Percentiles rank a stretch among this genome's conserved stretches.
Evolutionary conservation across 2,797 vertebrate species (phyloP).

Genomic region (Phalanger gymnotis): DNA sequence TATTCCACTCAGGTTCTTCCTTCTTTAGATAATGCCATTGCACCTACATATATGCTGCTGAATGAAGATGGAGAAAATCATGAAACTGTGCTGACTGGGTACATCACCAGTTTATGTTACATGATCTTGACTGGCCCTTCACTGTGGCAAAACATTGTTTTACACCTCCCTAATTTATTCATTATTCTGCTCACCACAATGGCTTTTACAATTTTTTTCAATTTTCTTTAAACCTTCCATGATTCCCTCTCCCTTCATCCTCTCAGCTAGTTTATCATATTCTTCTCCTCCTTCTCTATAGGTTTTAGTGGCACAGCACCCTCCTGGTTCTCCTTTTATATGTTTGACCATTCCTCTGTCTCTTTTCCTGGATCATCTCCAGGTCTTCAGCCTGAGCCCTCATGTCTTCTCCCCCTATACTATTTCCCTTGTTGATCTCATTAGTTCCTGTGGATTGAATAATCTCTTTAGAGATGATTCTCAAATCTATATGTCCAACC

Average conservation of each 20-base stretch:
- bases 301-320: background rate
- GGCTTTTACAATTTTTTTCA: background rate
- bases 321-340: background rate
- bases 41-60: too few species aligned
- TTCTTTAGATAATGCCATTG: too few species aligned
- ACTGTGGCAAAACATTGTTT: background rate
- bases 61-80: too few species aligned
- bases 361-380: background rate
- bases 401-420: background rate
- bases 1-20: too few species aligned
- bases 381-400: background rate
- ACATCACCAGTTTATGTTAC: background rate
- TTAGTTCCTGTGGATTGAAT: background rate
- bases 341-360: background rate
- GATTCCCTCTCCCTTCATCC: background rate
- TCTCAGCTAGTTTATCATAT: background rate
- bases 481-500: background rate
- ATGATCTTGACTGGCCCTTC: background rate
- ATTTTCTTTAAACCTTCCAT: background rate
- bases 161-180: background rate
- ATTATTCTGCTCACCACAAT: background rate
- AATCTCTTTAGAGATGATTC: background rate
- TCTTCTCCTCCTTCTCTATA: background rate
- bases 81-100: background rate
- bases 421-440: background rate